Percentiles rank a stretch among this genome's conserved stretches.
Conservation (phyloP, 2,888 invertebrate species). For the Gastrophysa polygoni region DNA sequence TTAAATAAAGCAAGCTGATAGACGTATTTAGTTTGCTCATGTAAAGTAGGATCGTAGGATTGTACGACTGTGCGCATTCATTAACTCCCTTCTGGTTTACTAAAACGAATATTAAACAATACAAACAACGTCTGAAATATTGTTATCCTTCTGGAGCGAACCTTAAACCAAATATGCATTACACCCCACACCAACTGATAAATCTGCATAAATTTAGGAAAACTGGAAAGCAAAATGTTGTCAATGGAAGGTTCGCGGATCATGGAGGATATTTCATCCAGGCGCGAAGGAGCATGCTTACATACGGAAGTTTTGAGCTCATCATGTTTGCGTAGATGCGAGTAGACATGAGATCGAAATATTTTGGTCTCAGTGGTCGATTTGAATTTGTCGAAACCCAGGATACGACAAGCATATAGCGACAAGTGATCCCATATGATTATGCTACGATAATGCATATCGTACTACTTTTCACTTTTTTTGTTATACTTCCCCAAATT, state of each 20-base stretch:
- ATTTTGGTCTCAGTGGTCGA: too few species aligned
- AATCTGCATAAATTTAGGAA: conserved; percentile 12
- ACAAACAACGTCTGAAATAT: conserved; percentile 51
- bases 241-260: background rate
- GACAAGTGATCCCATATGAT: too few species aligned
- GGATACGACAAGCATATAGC: too few species aligned
- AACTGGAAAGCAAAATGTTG: conserved; percentile 13
- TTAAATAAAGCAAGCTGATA: conserved; percentile 31
- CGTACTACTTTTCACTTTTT: too few species aligned
- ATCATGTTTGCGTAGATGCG: too few species aligned
- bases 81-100: conserved; percentile 49
- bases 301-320: too few species aligned
- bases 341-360: too few species aligned
- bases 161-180: conserved; percentile 39
- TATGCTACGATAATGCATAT: too few species aligned
- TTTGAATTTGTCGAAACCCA: too few species aligned
- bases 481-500: too few species aligned
- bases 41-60: conserved; percentile 32
- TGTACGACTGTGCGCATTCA: conserved; percentile 49
- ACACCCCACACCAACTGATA: conserved; percentile 21
- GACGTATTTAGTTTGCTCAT: conserved; percentile 34
- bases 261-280: too few species aligned
- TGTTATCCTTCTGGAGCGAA: conserved; percentile 45
- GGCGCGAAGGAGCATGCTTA: too few species aligned
- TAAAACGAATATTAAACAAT: conserved; percentile 52